Percentiles rank a stretch among this genome's conserved stretches.
Evolutionary conservation across 2,797 vertebrate genomes (phyloP).

Genomic region (Muraenolepis orangiensis): DNA sequence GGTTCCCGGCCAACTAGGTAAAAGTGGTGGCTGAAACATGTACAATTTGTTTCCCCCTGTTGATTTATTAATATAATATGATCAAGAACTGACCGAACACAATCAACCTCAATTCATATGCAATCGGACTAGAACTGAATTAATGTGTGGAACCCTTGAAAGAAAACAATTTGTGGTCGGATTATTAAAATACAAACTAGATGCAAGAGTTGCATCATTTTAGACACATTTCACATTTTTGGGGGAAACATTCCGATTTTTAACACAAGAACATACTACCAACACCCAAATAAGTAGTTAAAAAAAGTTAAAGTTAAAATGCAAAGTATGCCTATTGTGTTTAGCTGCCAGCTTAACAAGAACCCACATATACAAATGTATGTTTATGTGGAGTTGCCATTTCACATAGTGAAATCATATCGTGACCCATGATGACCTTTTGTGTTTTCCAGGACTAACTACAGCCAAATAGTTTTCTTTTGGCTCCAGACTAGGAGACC

Average conservation of each 20-base stretch:
- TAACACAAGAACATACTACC: background rate
- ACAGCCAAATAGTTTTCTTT: background rate
- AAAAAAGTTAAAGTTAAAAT: too few species aligned
- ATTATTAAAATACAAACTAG: background rate
- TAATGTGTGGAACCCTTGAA: background rate
- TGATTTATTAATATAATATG: background rate
- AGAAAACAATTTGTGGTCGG: background rate
- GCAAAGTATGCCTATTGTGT: background rate
- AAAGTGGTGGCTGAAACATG: background rate
- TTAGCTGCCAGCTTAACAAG: background rate
- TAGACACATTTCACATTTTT: background rate
- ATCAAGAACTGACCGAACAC: background rate
- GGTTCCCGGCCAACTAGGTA: conserved; percentile 4
- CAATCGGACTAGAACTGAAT: background rate
- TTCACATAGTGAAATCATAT: background rate
- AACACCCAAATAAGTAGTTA: too few species aligned
- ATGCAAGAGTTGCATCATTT: background rate
- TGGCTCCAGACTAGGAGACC: conserved; percentile 12
- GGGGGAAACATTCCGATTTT: too few species aligned
- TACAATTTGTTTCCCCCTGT: background rate
- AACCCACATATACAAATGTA: background rate
- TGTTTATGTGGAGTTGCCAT: background rate
- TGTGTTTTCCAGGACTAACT: background rate
- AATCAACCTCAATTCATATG: background rate
- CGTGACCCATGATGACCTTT: background rate